A percentile compares a stretch with the other conserved stretches of the same genome.
Conservation (phyloP, 2,888 invertebrate species). For the Folsomia manolachei region DNA sequence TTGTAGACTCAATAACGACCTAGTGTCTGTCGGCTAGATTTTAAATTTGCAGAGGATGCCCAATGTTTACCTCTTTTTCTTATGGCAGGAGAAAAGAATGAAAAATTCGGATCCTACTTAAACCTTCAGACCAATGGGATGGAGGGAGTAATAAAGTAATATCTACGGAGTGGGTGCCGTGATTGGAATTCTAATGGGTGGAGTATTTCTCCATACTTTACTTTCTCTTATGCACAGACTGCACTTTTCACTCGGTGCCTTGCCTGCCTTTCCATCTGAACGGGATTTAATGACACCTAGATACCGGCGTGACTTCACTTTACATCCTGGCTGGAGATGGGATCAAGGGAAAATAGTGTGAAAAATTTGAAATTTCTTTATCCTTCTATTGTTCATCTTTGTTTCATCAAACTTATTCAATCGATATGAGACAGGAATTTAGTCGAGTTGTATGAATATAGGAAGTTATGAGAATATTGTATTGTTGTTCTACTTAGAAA, state of each 20-base stretch:
- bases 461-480: too few relatives aligned
- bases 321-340: too few relatives aligned
- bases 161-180: background rate
- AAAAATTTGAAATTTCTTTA: background rate
- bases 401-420: too few relatives aligned
- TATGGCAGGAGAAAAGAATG: background rate
- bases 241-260: too few relatives aligned
- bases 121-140: background rate
- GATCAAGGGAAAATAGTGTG: background rate
- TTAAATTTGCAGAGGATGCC: background rate
- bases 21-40: background rate
- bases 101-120: background rate
- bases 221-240: too few relatives aligned
- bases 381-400: background rate
- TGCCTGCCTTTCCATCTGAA: too few relatives aligned
- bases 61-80: background rate
- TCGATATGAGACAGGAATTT: too few relatives aligned
- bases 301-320: too few relatives aligned
- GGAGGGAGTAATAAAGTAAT: background rate
- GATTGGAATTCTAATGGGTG: slow-evolving; percentile 14
- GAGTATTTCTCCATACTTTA: too few relatives aligned
- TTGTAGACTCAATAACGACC: background rate
- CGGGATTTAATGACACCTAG: too few relatives aligned
- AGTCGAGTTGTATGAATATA: too few relatives aligned
- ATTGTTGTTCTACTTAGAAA: too few relatives aligned